A percentile compares a stretch with the other conserved stretches of the same genome.
Evolutionary conservation across 2,888 invertebrate species (phyloP).

Genomic region (Koerneria pararmatus): DNA sequence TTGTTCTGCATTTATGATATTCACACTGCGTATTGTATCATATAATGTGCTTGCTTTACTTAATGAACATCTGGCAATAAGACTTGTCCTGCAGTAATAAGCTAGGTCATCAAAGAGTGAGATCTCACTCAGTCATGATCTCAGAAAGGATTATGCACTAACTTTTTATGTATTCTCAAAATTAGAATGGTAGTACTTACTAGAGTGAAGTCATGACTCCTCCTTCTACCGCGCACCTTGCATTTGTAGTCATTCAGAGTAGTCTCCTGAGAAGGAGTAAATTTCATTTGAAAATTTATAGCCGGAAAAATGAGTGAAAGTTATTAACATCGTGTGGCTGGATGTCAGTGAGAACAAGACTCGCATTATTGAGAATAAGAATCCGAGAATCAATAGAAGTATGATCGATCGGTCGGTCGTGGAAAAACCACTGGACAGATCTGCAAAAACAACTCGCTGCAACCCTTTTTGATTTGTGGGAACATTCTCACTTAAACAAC

Average conservation of each 20-base stretch:
- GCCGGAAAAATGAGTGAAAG: neutral
- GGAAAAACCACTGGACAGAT: constrained; percentile 15
- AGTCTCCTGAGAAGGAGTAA: constrained; percentile 31
- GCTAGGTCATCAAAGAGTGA: too few species aligned
- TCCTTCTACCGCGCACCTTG: constrained; percentile 37
- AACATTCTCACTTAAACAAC: too few species aligned
- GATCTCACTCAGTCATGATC: too few species aligned
- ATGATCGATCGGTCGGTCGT: constrained; percentile 2
- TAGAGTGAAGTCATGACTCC: constrained; percentile 30
- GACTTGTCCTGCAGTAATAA: too few species aligned
- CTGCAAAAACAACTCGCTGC: too few species aligned
- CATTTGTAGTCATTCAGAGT: constrained; percentile 45
- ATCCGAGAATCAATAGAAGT: neutral
- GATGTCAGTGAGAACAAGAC: constrained; percentile 10
- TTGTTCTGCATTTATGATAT: too few species aligned
- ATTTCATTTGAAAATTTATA: constrained; percentile 15
- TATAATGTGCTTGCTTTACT: too few species aligned
- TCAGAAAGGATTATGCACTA: too few species aligned
- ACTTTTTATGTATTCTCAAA: too few species aligned
- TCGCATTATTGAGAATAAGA: constrained; percentile 18
- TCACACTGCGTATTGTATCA: too few species aligned
- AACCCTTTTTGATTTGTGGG: too few species aligned
- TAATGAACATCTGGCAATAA: too few species aligned
- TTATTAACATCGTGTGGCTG: constrained; percentile 11
- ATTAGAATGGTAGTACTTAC: constrained; percentile 16